Conservation (phyloP, 2,113 vertebrate genomes). For the Melanerpes formicivorus region DNA sequence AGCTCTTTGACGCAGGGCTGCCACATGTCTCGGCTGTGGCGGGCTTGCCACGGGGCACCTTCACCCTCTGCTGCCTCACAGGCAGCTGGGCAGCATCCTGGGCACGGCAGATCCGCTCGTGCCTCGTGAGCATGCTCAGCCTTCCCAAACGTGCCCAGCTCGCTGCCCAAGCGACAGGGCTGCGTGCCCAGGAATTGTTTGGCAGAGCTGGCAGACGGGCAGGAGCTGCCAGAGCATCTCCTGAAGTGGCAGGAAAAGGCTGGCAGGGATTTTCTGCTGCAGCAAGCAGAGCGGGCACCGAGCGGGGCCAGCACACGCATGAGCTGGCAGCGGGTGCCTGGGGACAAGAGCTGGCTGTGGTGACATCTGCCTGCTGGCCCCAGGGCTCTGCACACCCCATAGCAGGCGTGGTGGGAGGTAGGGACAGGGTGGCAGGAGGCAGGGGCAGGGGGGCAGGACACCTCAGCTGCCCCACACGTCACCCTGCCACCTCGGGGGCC, state of each 20-base stretch:
- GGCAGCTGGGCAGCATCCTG: background rate
- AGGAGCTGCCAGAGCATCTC: background rate
- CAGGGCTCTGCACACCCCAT: background rate
- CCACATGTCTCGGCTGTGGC: accelerated
- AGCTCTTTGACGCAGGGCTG: accelerated
- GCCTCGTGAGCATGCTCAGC: background rate
- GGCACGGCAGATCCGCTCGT: background rate
- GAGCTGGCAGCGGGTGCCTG: background rate
- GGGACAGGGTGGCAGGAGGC: background rate
- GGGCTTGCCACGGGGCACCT: background rate
- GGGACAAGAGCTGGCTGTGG: background rate
- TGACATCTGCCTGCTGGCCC: background rate
- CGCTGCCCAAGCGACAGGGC: background rate
- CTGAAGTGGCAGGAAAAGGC: background rate
- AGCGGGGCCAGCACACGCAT: too few species aligned
- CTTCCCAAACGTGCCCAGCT: background rate
- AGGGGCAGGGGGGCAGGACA: background rate
- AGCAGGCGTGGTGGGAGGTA: background rate
- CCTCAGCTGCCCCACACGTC: background rate
- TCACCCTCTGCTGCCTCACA: background rate
- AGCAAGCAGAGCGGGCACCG: background rate
- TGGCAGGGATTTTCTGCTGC: background rate
- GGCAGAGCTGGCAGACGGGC: background rate
- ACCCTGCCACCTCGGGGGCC: background rate
- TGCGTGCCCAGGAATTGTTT: background rate